Evolutionary conservation across 2,113 vertebrate genomes (phyloP).

Genomic region (Laterallus jamaicensis): DNA sequence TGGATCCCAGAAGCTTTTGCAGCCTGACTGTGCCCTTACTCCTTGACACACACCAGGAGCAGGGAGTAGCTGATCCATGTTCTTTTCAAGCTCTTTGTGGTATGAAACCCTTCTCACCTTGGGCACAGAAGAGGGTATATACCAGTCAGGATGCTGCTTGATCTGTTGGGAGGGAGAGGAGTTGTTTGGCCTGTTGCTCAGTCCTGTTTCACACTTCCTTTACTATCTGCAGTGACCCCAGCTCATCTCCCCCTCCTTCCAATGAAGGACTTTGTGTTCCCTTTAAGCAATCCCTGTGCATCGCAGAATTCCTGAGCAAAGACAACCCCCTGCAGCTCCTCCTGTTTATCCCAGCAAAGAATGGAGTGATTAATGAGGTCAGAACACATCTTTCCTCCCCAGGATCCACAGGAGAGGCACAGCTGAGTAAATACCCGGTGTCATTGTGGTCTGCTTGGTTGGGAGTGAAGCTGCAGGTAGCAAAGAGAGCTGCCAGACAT

Average conservation of each 20-base stretch:
- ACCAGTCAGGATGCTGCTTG: background rate
- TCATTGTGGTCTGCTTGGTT: constrained; percentile 52
- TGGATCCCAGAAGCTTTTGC: background rate
- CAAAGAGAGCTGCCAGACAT: constrained; percentile 19
- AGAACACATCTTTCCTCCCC: constrained; percentile 84
- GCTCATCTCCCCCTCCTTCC: background rate
- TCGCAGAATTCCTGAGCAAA: background rate
- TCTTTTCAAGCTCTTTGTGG: rapidly evolving
- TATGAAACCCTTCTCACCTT: background rate
- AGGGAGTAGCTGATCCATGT: rapidly evolving
- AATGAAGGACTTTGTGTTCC: background rate
- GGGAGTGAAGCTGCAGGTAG: constrained; percentile 38
- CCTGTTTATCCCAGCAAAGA: constrained; percentile 83
- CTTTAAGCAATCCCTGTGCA: background rate
- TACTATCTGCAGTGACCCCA: background rate
- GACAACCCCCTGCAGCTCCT: constrained; percentile 67
- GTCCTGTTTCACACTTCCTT: background rate
- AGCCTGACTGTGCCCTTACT: background rate
- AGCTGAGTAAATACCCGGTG: constrained; percentile 89
- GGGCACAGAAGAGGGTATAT: background rate
- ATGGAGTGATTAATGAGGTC: constrained; percentile 88
- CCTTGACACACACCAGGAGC: background rate
- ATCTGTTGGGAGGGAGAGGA: background rate
- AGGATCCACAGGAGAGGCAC: constrained; percentile 69
- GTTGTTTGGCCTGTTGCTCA: background rate